Evolutionary conservation across 2,888 invertebrate genomes (phyloP).

Genomic region (Sycophila texana): DNA sequence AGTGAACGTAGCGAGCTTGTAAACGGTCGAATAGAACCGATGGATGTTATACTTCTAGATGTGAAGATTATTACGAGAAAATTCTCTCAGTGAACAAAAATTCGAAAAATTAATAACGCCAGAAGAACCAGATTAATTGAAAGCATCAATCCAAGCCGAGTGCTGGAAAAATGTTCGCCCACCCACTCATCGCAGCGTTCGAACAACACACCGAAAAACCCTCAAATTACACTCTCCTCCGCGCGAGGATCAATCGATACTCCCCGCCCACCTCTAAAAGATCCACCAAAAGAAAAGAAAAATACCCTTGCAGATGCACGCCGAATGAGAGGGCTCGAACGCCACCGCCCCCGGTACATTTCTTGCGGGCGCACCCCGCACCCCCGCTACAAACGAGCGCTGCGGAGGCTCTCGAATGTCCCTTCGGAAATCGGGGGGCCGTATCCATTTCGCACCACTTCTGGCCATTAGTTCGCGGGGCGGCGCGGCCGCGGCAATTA

Average conservation of each 20-base stretch:
- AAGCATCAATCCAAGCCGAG: neutral
- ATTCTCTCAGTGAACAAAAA: neutral
- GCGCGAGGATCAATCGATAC: neutral
- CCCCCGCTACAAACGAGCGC: neutral
- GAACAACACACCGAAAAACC: too few relatives aligned
- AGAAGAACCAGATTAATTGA: neutral
- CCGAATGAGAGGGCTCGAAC: neutral
- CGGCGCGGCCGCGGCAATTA: slow-evolving; percentile 44
- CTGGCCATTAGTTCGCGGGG: slow-evolving; percentile 46
- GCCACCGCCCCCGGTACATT: neutral
- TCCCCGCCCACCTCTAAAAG: neutral
- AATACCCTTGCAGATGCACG: neutral
- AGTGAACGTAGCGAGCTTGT: too few relatives aligned
- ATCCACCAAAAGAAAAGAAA: too few relatives aligned
- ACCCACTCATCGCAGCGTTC: too few relatives aligned
- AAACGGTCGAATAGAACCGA: too few relatives aligned
- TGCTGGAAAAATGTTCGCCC: neutral
- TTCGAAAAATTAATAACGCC: neutral
- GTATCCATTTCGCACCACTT: slow-evolving; percentile 49
- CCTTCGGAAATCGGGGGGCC: slow-evolving; percentile 28
- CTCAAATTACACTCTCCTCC: too few relatives aligned
- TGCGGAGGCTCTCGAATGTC: neutral
- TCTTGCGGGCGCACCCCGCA: neutral
- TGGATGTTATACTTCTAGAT: too few relatives aligned
- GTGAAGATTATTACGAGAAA: too few relatives aligned